phyloP scores from a whole-genome alignment of 2,797 vertebrate species.

The Oceanodroma leucorhoa region DNA sequence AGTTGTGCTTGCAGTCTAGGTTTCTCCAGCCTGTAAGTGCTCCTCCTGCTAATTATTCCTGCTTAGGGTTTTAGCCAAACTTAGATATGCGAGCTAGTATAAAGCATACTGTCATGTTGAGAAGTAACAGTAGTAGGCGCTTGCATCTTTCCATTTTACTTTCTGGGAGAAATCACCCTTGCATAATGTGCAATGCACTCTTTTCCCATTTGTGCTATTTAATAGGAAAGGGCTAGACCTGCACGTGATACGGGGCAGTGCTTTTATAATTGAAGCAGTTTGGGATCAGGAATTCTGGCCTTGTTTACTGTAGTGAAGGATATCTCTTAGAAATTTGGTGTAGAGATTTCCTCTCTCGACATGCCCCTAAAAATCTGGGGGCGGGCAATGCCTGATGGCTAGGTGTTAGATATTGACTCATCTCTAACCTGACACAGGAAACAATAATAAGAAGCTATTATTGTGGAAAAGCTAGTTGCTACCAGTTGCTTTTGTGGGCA shows the following conservation, averaged over 20 bases:
- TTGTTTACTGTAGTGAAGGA: not conserved
- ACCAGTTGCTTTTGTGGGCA: not conserved
- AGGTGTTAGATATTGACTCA: not conserved
- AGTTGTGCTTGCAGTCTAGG: not conserved
- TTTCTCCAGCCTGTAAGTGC: not conserved
- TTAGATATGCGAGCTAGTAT: not conserved
- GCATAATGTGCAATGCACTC: not conserved
- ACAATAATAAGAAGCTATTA: not conserved
- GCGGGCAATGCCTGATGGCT: accelerated
- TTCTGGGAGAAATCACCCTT: not conserved
- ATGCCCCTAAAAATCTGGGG: not conserved
- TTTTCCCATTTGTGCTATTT: not conserved
- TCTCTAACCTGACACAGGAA: not conserved
- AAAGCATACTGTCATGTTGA: not conserved
- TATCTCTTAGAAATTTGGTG: not conserved
- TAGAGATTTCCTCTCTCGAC: not conserved
- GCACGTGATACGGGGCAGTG: accelerated
- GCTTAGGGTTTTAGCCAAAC: not conserved
- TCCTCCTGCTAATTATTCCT: not conserved
- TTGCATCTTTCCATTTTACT: not conserved
- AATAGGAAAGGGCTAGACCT: not conserved
- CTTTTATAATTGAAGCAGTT: not conserved
- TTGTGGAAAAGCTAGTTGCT: not conserved
- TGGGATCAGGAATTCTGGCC: not conserved
- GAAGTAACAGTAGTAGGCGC: not conserved